Percentiles rank a stretch among this genome's conserved stretches.
These are phyloP conservation scores for Dipodomys spectabilis DNA, from an alignment of 2,113 vertebrate genomes.

Conservation along the genomic window DNA sequence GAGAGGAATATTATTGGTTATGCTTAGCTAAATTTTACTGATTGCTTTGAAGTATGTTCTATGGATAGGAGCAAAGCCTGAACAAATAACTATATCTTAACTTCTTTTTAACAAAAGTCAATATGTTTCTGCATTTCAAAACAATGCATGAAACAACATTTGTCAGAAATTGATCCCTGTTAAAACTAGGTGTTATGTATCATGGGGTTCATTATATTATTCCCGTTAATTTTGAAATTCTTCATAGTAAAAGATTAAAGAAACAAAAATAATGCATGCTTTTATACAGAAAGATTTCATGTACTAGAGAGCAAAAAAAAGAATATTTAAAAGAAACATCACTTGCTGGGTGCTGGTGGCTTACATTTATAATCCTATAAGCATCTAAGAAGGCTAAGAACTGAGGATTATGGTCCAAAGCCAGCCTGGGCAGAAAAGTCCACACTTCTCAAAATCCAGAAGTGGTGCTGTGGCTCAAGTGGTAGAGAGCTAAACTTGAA, in stretches of 20 bases:
- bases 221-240: slow-evolving; percentile 5
- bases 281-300: slow-evolving; percentile 19
- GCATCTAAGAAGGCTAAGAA: too few species aligned
- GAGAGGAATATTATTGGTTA: background rate
- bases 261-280: background rate
- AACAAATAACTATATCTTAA: background rate
- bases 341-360: background rate
- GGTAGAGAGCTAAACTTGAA: too few species aligned
- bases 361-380: too few species aligned
- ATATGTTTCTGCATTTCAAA: slow-evolving; percentile 17
- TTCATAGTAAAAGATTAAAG: slow-evolving; percentile 28
- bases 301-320: slow-evolving; percentile 18
- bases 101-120: slow-evolving; percentile 26
- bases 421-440: too few species aligned
- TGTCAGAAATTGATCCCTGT: background rate
- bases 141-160: slow-evolving; percentile 28
- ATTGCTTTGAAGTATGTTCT: background rate
- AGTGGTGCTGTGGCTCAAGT: too few species aligned
- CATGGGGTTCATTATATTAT: background rate
- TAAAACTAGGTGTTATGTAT: background rate
- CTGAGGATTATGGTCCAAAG: too few species aligned
- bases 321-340: background rate
- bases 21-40: background rate
- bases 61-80: slow-evolving; percentile 16
- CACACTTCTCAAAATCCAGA: too few species aligned